These are phyloP conservation scores for Spodoptera frugiperda DNA, from an alignment of 1,140 invertebrate genomes.

Conservation along the genomic window DNA sequence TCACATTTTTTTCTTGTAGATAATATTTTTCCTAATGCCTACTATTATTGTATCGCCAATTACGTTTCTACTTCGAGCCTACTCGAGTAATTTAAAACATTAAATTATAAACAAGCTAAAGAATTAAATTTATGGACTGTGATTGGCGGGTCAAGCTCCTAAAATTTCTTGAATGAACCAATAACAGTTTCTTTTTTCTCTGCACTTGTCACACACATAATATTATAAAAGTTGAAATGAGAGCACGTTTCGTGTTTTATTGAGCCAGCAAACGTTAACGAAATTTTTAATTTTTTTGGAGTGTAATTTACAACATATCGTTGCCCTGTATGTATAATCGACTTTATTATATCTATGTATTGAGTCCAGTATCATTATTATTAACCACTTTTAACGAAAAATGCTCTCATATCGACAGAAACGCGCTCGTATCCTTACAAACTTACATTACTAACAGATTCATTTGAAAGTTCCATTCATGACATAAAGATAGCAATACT, in stretches of 20 bases:
- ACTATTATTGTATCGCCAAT: constrained; percentile 41
- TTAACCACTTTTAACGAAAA: background rate
- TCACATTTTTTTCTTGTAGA: constrained; percentile 43
- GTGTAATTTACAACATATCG: no score
- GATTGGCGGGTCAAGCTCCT: background rate
- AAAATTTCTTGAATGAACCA: background rate
- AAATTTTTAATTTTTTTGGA: no score
- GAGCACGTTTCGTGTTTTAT: background rate
- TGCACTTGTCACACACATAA: background rate
- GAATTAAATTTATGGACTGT: constrained; percentile 15
- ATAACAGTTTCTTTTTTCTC: background rate
- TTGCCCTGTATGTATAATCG: no score
- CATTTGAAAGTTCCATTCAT: constrained; percentile 20
- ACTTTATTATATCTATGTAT: no score
- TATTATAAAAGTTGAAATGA: background rate
- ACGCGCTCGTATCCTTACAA: constrained; percentile 5
- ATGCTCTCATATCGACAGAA: constrained; percentile 1
- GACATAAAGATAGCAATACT: constrained; percentile 32
- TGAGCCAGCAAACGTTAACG: background rate
- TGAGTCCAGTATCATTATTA: no score
- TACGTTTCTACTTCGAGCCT: constrained; percentile 33
- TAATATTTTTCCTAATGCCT: constrained; percentile 37
- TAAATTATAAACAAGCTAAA: background rate
- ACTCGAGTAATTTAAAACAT: background rate
- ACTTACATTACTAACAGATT: constrained; percentile 11